Percentiles rank a stretch among this genome's conserved stretches.
phyloP scores from a whole-genome alignment of 2,888 invertebrate genomes.

The Harpagoxenus sublaevis region DNA sequence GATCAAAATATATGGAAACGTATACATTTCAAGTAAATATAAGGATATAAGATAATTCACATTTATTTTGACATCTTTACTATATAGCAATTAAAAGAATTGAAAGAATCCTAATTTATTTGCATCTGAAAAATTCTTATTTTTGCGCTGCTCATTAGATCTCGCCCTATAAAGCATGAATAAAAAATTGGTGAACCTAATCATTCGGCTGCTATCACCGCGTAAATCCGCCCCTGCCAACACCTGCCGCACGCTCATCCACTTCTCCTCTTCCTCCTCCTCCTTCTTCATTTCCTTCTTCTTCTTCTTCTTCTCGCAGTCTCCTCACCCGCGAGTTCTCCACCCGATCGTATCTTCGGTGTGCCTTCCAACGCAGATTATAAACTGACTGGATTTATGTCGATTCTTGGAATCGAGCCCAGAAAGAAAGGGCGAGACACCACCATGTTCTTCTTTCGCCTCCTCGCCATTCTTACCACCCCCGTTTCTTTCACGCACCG shows the following conservation, averaged over 20 bases:
- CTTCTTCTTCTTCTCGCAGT: conserved; percentile 52
- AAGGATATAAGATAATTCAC: not conserved
- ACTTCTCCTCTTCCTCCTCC: conserved; percentile 15
- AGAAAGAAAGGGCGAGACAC: conserved; percentile 63
- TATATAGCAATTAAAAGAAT: too few relatives aligned
- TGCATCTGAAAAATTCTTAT: not conserved
- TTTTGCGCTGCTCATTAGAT: not conserved
- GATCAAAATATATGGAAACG: not conserved
- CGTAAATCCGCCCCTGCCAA: conserved; percentile 66
- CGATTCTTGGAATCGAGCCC: conserved; percentile 82
- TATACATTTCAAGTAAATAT: not conserved
- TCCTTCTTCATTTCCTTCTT: conserved; percentile 21
- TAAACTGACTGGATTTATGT: conserved; percentile 83
- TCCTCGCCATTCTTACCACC: conserved; percentile 64
- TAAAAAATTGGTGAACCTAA: conserved; percentile 52
- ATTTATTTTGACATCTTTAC: not conserved
- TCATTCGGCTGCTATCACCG: conserved; percentile 43
- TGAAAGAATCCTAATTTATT: not conserved
- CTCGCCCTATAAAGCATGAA: not conserved
- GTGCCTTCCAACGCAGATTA: conserved; percentile 81
- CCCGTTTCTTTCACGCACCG: conserved; percentile 63
- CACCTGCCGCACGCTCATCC: conserved; percentile 77
- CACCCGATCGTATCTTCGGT: conserved; percentile 82
- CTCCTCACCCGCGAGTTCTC: conserved; percentile 63
- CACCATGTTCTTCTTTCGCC: conserved; percentile 66